Evolutionary conservation across 2,888 invertebrate species (phyloP).

Genomic region (Epinotia bilunana): DNA sequence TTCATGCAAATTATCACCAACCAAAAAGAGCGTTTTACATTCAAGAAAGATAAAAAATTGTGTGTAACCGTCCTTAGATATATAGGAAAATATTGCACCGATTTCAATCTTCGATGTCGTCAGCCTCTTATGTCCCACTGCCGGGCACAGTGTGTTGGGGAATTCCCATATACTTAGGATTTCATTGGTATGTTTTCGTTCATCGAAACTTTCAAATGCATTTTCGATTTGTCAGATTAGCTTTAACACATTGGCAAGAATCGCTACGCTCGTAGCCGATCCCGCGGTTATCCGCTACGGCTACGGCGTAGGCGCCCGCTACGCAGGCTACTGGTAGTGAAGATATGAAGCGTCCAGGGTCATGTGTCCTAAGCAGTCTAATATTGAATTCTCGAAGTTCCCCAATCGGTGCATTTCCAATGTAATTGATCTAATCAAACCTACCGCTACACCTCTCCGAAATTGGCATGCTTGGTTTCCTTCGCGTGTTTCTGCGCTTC

Average conservation of each 20-base stretch:
- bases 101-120: background rate
- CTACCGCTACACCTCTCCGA: constrained; percentile 88
- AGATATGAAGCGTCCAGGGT: too few relatives aligned
- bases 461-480: constrained; percentile 91
- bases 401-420: constrained; percentile 10
- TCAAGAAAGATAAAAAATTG: background rate
- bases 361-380: too few relatives aligned
- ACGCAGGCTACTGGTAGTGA: too few relatives aligned
- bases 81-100: background rate
- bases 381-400: background rate
- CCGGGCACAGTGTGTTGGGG: background rate
- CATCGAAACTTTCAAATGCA: too few relatives aligned
- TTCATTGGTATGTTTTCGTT: too few relatives aligned
- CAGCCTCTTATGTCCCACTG: background rate
- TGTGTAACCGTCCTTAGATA: constrained; percentile 22
- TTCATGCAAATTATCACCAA: constrained; percentile 10
- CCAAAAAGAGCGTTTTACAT: background rate
- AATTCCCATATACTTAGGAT: too few relatives aligned
- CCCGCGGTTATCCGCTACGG: too few relatives aligned
- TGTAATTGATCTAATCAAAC: constrained; percentile 2
- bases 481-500: constrained; percentile 95
- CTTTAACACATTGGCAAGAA: too few relatives aligned
- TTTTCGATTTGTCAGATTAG: too few relatives aligned
- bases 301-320: too few relatives aligned
- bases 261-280: too few relatives aligned